These are phyloP conservation scores for Petrocephalus zakoni DNA, from an alignment of 2,113 vertebrate genomes.

Conservation along the genomic window DNA sequence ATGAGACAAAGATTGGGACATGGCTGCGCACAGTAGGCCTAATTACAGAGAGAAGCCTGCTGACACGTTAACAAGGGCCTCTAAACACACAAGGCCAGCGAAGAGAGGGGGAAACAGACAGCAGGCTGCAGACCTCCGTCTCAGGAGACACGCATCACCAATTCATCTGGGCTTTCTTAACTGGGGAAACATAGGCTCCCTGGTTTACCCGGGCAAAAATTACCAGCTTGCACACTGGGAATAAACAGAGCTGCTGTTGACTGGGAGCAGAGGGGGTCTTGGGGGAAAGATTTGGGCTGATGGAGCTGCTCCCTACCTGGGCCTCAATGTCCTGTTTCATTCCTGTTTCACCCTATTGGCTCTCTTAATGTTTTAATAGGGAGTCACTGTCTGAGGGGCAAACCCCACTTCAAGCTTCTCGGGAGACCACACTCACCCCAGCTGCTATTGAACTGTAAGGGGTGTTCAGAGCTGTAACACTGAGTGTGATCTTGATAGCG, in stretches of 20 bases:
- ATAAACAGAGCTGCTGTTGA: not conserved
- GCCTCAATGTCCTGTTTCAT: not conserved
- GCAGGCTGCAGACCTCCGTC: slow-evolving; percentile 30
- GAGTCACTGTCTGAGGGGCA: not conserved
- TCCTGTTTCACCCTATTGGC: not conserved
- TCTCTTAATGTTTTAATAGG: not conserved
- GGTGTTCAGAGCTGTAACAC: not conserved
- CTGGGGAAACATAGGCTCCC: slow-evolving; percentile 16
- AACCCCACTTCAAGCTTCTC: not conserved
- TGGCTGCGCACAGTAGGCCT: slow-evolving; percentile 58
- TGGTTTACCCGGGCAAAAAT: slow-evolving; percentile 3
- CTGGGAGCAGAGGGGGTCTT: not conserved
- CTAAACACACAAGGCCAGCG: not conserved
- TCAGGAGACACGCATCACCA: slow-evolving; percentile 22
- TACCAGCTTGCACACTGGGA: not conserved
- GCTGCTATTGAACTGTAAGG: not conserved
- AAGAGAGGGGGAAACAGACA: not conserved
- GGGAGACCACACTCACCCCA: not conserved
- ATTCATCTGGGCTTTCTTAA: slow-evolving; percentile 10
- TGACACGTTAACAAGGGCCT: slow-evolving; percentile 50
- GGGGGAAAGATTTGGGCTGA: not conserved
- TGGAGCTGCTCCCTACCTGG: not conserved
- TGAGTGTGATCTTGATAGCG: not conserved
- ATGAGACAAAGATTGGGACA: slow-evolving; percentile 39
- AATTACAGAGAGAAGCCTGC: slow-evolving; percentile 51